Conservation (phyloP, 2,113 vertebrate genomes). For the Sciurus niger region DNA sequence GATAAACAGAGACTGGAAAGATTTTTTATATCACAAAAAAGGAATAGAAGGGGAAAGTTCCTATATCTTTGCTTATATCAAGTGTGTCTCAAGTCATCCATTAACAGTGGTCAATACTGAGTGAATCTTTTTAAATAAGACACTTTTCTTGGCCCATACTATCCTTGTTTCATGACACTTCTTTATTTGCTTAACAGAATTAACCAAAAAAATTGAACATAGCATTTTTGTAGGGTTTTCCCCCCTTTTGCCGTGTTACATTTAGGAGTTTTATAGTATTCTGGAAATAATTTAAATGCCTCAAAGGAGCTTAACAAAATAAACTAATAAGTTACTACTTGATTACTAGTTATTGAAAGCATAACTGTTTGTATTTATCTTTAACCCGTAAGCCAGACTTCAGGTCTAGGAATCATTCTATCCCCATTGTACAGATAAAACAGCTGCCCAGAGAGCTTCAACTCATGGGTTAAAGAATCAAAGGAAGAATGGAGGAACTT, state of each 20-base stretch:
- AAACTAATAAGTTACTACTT: background rate
- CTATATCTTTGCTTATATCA: slow-evolving; percentile 58
- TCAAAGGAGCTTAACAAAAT: background rate
- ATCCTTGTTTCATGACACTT: slow-evolving; percentile 44
- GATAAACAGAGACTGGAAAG: slow-evolving; percentile 80
- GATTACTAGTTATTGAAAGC: background rate
- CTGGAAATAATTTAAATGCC: slow-evolving; percentile 12
- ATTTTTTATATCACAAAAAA: slow-evolving; percentile 15
- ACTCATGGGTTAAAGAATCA: background rate
- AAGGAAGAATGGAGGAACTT: no score
- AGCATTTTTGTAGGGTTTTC: background rate
- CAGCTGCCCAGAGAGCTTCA: background rate
- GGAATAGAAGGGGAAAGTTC: background rate
- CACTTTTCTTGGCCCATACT: background rate
- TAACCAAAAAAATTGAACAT: slow-evolving; percentile 16
- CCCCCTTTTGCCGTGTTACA: background rate
- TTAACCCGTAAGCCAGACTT: slow-evolving; percentile 29
- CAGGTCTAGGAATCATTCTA: background rate
- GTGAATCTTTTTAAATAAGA: slow-evolving; percentile 32
- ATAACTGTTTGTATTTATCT: slow-evolving; percentile 15
- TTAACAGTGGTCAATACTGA: background rate
- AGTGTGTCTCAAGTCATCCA: background rate
- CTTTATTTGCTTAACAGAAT: background rate
- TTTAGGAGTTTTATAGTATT: slow-evolving; percentile 37
- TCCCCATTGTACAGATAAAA: background rate